Evolutionary conservation across 2,113 vertebrate species (phyloP).

Genomic region (Peromyscus maniculatus): DNA sequence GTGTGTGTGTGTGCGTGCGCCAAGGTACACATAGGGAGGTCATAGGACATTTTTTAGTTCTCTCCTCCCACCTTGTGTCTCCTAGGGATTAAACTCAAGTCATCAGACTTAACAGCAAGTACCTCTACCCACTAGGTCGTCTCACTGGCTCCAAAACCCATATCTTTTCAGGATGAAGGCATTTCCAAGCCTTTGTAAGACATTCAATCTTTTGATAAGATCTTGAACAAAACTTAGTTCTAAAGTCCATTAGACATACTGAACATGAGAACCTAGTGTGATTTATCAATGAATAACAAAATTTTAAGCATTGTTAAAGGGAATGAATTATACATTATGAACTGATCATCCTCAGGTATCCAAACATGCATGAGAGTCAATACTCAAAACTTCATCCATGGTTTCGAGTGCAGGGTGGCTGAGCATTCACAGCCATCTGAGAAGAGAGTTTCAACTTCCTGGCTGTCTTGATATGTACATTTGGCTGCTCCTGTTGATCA

Average conservation of each 20-base stretch:
- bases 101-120: not conserved
- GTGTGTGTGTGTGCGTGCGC: not conserved
- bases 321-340: not conserved
- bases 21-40: not conserved
- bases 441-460: not conserved
- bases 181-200: not conserved
- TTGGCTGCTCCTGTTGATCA: not conserved
- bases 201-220: not conserved
- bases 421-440: not conserved
- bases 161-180: not conserved
- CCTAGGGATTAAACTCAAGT: not conserved
- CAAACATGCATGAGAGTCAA: not conserved
- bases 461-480: not conserved
- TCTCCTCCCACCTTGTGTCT: not conserved
- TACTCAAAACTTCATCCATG: not conserved
- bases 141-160: not conserved
- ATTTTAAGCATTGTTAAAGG: slow-evolving; percentile 18
- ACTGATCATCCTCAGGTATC: not conserved
- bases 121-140: not conserved
- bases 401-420: not conserved
- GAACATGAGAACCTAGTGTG: not conserved
- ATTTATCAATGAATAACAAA: not conserved
- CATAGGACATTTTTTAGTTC: not conserved
- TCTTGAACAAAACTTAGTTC: not conserved
- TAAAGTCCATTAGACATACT: not conserved